A percentile compares a stretch with the other conserved stretches of the same genome.
phyloP scores from a whole-genome alignment of 2,113 vertebrate species.

The Calidris pugnax region DNA sequence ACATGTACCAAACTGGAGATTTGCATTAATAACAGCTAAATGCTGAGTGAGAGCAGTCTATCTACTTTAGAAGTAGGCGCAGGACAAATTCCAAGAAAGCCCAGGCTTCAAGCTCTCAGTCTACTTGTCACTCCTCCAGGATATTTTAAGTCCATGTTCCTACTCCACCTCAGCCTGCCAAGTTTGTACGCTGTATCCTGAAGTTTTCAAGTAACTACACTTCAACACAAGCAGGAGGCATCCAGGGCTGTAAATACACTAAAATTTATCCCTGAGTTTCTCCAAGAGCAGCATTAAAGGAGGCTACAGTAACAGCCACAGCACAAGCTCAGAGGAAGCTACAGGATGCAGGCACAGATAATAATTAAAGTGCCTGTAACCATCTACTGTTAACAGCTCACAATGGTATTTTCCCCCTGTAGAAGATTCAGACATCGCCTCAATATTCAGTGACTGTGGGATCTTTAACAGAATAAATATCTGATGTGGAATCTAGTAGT shows the following conservation, averaged over 20 bases:
- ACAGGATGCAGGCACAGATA: neutral
- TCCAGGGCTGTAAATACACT: neutral
- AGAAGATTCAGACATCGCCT: neutral
- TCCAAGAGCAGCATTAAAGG: neutral
- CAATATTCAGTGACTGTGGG: neutral
- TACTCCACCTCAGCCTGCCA: neutral
- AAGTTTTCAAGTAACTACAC: neutral
- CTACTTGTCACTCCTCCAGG: neutral
- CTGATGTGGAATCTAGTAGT: neutral
- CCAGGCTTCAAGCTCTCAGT: neutral
- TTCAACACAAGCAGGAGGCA: neutral
- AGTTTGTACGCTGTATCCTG: neutral
- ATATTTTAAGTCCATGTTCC: neutral
- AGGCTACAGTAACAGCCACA: neutral
- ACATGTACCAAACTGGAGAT: neutral
- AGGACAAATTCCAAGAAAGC: constrained; percentile 2
- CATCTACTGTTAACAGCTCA: neutral
- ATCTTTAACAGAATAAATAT: neutral
- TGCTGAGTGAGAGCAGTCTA: neutral
- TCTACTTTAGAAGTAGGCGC: neutral
- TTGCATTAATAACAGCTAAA: neutral
- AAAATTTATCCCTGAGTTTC: neutral
- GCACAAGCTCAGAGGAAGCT: neutral
- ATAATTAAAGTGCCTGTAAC: neutral
- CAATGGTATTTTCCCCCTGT: neutral